A percentile compares a stretch with the other conserved stretches of the same genome.
Evolutionary conservation across 2,113 vertebrate genomes (phyloP).

Genomic region (Cranoglanis bouderius): DNA sequence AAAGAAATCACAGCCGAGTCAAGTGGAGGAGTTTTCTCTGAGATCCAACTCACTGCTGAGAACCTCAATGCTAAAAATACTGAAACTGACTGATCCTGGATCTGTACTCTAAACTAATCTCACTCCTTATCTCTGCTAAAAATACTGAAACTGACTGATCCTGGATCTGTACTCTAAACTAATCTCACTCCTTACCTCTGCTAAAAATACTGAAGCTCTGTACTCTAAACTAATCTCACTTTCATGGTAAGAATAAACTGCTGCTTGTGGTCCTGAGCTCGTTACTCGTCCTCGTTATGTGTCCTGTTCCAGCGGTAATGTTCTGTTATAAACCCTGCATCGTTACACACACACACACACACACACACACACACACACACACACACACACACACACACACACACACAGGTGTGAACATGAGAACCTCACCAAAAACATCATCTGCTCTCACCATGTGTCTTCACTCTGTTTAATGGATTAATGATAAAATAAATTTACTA

Average conservation of each 20-base stretch:
- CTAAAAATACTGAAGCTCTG: neutral
- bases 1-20: constrained; percentile 1
- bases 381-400: neutral
- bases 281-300: neutral
- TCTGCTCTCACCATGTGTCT: neutral
- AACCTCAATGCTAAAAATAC: neutral
- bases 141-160: neutral
- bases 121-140: neutral
- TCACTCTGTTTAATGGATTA: neutral
- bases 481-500: too few relatives aligned
- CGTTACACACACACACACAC: constrained; percentile 8
- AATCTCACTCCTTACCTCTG: too few relatives aligned
- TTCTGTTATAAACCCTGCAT: neutral
- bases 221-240: too few relatives aligned
- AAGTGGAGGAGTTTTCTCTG: neutral
- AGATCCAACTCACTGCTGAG: neutral
- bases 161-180: neutral
- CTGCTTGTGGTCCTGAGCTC: neutral
- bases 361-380: neutral
- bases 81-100: neutral
- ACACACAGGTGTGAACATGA: neutral
- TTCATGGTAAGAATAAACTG: neutral
- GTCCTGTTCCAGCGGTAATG: neutral
- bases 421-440: neutral
- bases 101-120: neutral